phyloP scores from a whole-genome alignment of 2,113 vertebrate species.

The Colaptes auratus region DNA sequence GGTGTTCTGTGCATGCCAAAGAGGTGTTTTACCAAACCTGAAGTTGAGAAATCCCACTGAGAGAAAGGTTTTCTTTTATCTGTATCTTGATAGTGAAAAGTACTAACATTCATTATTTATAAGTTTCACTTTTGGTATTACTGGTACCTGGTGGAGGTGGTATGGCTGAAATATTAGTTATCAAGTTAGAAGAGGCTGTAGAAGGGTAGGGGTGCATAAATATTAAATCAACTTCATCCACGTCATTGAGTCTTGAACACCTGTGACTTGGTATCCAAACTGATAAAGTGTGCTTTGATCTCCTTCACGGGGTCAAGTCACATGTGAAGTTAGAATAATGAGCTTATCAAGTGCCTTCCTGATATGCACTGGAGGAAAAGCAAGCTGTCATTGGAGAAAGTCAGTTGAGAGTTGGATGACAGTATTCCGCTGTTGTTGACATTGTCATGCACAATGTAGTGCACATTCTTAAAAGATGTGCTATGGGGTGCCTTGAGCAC shows the following conservation, averaged over 20 bases:
- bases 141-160: background rate
- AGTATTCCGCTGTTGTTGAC: background rate
- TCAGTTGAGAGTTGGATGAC: background rate
- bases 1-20: background rate
- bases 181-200: background rate
- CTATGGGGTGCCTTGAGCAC: background rate
- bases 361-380: background rate
- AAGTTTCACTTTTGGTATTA: background rate
- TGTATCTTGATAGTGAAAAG: background rate
- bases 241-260: background rate
- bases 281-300: background rate
- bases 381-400: background rate
- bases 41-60: background rate
- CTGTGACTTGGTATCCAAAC: background rate
- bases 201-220: background rate
- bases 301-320: background rate
- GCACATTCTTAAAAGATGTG: background rate
- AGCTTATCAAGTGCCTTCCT: background rate
- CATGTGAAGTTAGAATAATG: background rate
- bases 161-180: background rate
- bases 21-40: background rate
- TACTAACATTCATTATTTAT: background rate
- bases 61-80: background rate
- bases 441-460: background rate
- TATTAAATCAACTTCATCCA: background rate